Percentiles rank a stretch among this genome's conserved stretches.
These are phyloP conservation scores for Trinorchestia longiramus DNA, from an alignment of 1,140 invertebrate genomes.

Conservation along the genomic window DNA sequence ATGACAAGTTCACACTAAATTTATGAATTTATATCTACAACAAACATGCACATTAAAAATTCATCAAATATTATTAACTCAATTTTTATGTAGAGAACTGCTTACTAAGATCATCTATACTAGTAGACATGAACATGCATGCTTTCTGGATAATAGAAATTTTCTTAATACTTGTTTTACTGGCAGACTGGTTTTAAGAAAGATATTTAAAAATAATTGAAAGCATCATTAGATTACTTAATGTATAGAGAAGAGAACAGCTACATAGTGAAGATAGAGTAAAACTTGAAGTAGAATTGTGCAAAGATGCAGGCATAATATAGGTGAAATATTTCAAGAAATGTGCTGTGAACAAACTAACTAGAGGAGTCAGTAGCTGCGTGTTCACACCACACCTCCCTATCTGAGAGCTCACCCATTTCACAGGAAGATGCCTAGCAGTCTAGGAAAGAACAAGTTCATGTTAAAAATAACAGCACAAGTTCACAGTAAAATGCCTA, in stretches of 20 bases:
- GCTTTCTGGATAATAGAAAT: neutral
- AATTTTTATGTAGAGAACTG: neutral
- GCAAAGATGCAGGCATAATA: neutral
- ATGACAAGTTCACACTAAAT: neutral
- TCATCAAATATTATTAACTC: neutral
- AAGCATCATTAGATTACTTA: neutral
- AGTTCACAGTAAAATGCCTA: neutral
- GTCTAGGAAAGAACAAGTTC: neutral
- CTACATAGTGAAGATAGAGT: neutral
- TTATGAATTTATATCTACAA: neutral
- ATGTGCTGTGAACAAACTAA: neutral
- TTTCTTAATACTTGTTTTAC: neutral
- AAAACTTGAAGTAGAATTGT: neutral
- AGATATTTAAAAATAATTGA: neutral
- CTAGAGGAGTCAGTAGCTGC: neutral
- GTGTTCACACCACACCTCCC: neutral
- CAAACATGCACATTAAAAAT: neutral
- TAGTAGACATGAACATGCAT: neutral
- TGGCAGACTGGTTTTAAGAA: neutral
- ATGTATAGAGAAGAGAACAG: neutral
- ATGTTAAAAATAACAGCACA: neutral
- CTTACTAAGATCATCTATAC: neutral
- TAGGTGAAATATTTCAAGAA: neutral
- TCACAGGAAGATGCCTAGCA: neutral
- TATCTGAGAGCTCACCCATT: neutral